Base-by-base conservation (phyloP, 23 tunicate species). In the Ascidia mentula region DNA sequence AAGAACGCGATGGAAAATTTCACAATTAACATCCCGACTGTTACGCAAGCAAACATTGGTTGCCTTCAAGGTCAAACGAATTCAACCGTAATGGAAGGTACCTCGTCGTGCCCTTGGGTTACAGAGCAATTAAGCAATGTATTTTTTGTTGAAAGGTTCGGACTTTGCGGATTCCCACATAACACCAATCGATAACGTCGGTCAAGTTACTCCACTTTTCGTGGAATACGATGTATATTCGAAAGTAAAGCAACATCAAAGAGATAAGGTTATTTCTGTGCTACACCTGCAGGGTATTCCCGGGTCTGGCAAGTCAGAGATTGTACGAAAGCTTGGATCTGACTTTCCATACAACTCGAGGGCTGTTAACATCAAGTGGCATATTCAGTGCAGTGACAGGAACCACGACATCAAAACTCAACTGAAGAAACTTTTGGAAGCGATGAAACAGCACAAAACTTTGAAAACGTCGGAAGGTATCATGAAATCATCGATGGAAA, bases 331-430 rank as follows among this genome's bases (percentile, higher is more conserved):
- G 24, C 13, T 53, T 20, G 65, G 65, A 28, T 26, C 65, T 3
- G 65, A 53, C 7, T 53, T 53, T 53, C 65, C 65, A 20, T 53
- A 53, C 65, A 53, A 53, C 65, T 38, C 45, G n/a, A n/a, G n/a
- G n/a, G n/a, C n/a, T n/a, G n/a, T n/a, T n/a, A n/a, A n/a, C n/a
- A n/a, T n/a, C n/a, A 53, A 53, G 65, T 53, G 65, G 65, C 65
- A 53, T 53, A 53, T 53, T 53, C 65, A 53, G 13, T 53, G 65
- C 13, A 53, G 65, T 53, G 65, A 53, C 65, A 53, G 22, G 2
- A 53, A 53, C 65, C 65, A 53, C 65, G 65, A 53, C 13, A 5
- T 53, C 22, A 53, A 53, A 53, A 53, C 65, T 20, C 65, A 53
- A 28, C 13, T 53, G 1, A 53, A 53, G 65, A 9, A 53, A 28